Evolutionary conservation across 1,140 invertebrate species (phyloP).

Genomic region (Oncopeltus fasciatus): DNA sequence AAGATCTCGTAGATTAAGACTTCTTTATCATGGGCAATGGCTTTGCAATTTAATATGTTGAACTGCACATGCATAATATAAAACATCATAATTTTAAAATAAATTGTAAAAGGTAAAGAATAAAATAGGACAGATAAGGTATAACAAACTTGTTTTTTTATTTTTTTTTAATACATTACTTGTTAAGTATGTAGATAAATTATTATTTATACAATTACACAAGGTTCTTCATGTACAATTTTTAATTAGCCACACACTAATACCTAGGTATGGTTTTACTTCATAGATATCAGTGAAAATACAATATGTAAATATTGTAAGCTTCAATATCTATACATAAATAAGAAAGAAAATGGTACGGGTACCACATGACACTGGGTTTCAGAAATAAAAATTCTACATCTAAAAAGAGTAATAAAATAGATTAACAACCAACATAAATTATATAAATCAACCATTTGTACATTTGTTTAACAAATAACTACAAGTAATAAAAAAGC

Average conservation of each 20-base stretch:
- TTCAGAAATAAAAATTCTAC: not conserved
- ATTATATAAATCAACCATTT: slow-evolving; percentile 9
- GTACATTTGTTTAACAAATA: slow-evolving; percentile 1
- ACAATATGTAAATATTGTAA: slow-evolving; percentile 11
- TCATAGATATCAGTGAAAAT: slow-evolving; percentile 11
- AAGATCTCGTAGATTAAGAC: too few species aligned
- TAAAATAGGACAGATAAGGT: too few species aligned
- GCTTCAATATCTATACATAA: slow-evolving; percentile 9
- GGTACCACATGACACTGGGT: slow-evolving; percentile 10
- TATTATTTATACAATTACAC: slow-evolving; percentile 17
- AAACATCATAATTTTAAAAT: too few species aligned
- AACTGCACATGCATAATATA: too few species aligned
- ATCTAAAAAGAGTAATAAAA: slow-evolving; percentile 1
- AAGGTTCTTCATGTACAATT: slow-evolving; percentile 8
- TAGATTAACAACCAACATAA: slow-evolving; percentile 11
- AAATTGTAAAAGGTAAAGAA: too few species aligned
- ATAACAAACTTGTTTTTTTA: slow-evolving; percentile 16
- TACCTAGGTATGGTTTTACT: not conserved
- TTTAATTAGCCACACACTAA: slow-evolving; percentile 13
- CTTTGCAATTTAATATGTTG: too few species aligned
- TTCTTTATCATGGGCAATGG: too few species aligned
- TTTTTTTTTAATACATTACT: slow-evolving; percentile 18
- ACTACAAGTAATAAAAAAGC: not conserved
- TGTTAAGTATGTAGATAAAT: slow-evolving; percentile 19
- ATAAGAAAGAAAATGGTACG: not conserved